Evolutionary conservation across 2,888 invertebrate genomes (phyloP), one percentile per base, ranked within the genome.

Genomic region (Cetonia aurata): DNA sequence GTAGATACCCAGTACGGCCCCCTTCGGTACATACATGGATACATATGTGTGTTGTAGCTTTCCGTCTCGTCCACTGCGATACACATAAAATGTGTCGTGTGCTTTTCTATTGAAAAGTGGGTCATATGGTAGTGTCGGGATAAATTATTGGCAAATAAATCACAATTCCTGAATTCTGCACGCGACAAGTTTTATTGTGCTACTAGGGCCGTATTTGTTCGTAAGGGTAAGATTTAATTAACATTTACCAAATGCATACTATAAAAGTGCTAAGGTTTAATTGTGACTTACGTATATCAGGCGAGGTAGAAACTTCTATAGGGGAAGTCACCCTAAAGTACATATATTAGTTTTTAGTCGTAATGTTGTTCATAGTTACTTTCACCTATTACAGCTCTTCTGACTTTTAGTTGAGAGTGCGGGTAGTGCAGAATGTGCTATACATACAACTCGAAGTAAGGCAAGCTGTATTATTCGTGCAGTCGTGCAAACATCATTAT

Each of bases 131-230:
- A 59, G 62, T 56, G 59, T 55, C 53, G 59, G 71, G 70, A 70
- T 71, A 68, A 69, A 67, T 67, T 71, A 73, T 74, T 71, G 71
- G 46, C 67, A 69, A 71, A 74, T 74, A 74, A 74, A 74, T 74
- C 74, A 74, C 60, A 17, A 6, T 13, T 41, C 55, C 66, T 52
- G 56, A 68, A 70, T 68, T 68, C 70, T 70, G 67, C 71, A 71
- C 53, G 62, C 55, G 65, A 66, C 72, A 72, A 72, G 72, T 72
- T 68, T 53, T 67, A 72, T 72, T 72, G 70, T 71, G 53, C 33
- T 62, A 62, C 70, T 71, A 72, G 65, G 68, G 59, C 65, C 72
- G 69, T 57, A 57, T 72, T 70, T 65, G 57, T 55, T 44, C 62
- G 56, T 67, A 67, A 52, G 67, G 62, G 67, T 50, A 67, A 56